A percentile compares a stretch with the other conserved stretches of the same genome.
phyloP scores from a whole-genome alignment of 2,113 vertebrate species.

The Meles meles region DNA sequence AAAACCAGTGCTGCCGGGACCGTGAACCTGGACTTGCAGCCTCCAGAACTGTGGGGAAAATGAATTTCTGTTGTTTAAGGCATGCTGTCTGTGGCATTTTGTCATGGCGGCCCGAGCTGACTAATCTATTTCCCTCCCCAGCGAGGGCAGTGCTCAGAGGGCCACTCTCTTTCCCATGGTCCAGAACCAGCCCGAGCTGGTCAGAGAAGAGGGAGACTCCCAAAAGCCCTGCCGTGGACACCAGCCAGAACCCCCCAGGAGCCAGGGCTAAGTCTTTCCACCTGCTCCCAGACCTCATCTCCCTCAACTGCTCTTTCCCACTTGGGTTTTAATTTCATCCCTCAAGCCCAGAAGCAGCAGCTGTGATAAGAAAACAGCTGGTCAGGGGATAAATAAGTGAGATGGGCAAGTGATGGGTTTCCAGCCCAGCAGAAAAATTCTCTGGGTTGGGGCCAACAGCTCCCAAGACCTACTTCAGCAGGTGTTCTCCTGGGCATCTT shows the following conservation, averaged over 20 bases:
- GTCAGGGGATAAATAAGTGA: background rate
- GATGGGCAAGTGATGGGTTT: background rate
- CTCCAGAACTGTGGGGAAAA: background rate
- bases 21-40: background rate
- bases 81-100: background rate
- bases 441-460: background rate
- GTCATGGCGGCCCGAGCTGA: background rate
- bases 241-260: background rate
- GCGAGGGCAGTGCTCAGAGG: background rate
- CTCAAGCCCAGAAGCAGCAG: background rate
- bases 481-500: background rate
- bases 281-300: background rate
- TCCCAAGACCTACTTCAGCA: background rate
- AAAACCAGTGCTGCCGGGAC: background rate
- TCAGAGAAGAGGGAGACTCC: background rate
- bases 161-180: background rate
- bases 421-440: background rate
- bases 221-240: fast-evolving
- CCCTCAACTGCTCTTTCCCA: background rate
- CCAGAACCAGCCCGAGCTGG: background rate
- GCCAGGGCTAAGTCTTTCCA: background rate
- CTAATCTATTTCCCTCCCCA: background rate
- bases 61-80: background rate
- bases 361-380: background rate
- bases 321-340: background rate